A percentile compares a stretch with the other conserved stretches of the same genome.
These are phyloP conservation scores for Sebastes minor DNA, from an alignment of 2,797 vertebrate genomes.

Conservation along the genomic window DNA sequence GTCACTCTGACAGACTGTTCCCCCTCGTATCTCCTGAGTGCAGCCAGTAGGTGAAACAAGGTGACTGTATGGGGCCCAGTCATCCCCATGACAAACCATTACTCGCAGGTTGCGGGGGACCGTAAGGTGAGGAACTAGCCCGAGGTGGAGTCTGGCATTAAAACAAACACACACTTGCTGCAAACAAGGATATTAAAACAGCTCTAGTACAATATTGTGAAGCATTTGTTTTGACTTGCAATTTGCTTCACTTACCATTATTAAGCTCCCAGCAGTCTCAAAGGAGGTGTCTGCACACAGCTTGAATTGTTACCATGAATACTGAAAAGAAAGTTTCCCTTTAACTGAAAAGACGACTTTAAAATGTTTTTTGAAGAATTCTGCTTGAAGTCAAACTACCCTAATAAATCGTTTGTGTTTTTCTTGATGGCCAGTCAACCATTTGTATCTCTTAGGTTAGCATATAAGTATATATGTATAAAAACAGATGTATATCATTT, in stretches of 20 bases:
- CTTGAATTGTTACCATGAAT: background rate
- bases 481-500: too few species aligned
- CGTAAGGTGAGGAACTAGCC: background rate
- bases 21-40: background rate
- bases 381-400: background rate
- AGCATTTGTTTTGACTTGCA: background rate
- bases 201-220: background rate
- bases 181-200: background rate
- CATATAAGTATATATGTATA: background rate
- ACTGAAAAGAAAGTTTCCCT: background rate
- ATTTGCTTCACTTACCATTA: background rate
- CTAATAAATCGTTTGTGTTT: background rate
- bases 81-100: background rate
- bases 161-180: background rate
- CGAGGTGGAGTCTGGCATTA: background rate
- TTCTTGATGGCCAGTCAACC: background rate
- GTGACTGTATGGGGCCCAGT: background rate
- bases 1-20: background rate
- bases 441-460: background rate
- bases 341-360: background rate
- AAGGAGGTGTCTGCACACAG: background rate
- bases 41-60: background rate
- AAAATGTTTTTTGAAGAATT: background rate
- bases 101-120: background rate
- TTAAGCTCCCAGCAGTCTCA: background rate